Conservation (phyloP, 64 coral and sea anemone genomes). For the Anthopleura sola region DNA sequence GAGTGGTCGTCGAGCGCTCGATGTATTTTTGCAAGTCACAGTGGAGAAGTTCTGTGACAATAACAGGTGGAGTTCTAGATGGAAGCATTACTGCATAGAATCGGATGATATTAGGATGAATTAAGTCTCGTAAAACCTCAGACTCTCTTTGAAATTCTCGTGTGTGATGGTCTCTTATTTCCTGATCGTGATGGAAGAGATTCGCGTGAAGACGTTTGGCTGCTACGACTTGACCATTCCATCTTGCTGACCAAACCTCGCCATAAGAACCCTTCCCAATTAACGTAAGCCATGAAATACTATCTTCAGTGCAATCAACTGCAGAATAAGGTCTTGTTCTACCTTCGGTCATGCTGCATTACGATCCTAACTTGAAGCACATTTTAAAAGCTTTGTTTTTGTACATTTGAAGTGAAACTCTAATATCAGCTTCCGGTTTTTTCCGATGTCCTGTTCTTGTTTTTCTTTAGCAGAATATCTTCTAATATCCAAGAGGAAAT, state of each 20-base stretch:
- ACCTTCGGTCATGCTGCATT: background rate
- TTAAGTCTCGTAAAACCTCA: conserved; percentile 41
- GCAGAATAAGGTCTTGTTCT: conserved; percentile 1
- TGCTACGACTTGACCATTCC: conserved; percentile 59
- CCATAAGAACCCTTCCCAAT: conserved; percentile 85
- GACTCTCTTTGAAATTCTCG: conserved; percentile 71
- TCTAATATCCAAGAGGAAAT: too few species aligned
- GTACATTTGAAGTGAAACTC: too few species aligned
- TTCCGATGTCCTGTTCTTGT: too few species aligned
- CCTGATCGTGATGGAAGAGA: conserved; percentile 41
- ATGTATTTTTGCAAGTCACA: conserved; percentile 73
- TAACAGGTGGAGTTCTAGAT: conserved; percentile 47
- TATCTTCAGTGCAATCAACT: background rate
- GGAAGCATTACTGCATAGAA: conserved; percentile 75
- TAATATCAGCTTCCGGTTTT: background rate
- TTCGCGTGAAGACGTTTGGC: conserved; percentile 62
- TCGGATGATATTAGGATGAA: conserved; percentile 77
- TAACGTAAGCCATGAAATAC: conserved; percentile 7
- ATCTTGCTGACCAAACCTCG: conserved; percentile 63
- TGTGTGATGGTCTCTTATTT: conserved; percentile 51
- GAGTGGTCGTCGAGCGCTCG: conserved; percentile 34
- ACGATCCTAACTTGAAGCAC: background rate
- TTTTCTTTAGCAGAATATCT: too few species aligned
- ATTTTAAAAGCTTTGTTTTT: too few species aligned
- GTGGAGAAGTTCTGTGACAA: conserved; percentile 69